Evolutionary conservation across 2,888 invertebrate species (phyloP).

Genomic region (Ormyrus thymus): DNA sequence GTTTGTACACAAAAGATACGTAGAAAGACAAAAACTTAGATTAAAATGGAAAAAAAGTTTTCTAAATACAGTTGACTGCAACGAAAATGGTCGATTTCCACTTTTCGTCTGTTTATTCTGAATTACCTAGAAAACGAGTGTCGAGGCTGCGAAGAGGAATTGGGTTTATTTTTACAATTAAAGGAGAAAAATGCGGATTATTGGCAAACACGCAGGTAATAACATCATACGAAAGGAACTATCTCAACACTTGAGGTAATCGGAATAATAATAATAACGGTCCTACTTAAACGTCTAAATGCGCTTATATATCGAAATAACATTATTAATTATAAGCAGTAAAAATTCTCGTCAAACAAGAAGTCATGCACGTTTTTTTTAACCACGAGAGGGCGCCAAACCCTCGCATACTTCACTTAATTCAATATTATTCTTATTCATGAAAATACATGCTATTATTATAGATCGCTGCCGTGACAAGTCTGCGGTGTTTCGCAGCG

Average conservation of each 20-base stretch:
- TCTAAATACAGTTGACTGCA: slow-evolving; percentile 37
- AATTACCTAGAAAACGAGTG: slow-evolving; percentile 46
- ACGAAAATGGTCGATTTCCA: slow-evolving; percentile 28
- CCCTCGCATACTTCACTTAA: slow-evolving; percentile 54
- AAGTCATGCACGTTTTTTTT: slow-evolving; percentile 61
- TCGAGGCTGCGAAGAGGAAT: slow-evolving; percentile 33
- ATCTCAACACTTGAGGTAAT: slow-evolving; percentile 72
- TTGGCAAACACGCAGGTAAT: slow-evolving; percentile 24
- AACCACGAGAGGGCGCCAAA: slow-evolving; percentile 12
- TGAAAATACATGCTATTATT: slow-evolving; percentile 6
- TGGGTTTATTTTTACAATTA: slow-evolving; percentile 3
- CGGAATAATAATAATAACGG: slow-evolving; percentile 62
- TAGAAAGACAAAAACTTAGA: slow-evolving; percentile 30
- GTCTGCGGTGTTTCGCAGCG: slow-evolving; percentile 65
- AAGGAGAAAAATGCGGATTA: slow-evolving; percentile 15
- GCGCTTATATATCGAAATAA: slow-evolving; percentile 45
- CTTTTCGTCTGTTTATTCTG: slow-evolving; percentile 30
- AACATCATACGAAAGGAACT: slow-evolving; percentile 66
- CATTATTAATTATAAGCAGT: slow-evolving; percentile 42
- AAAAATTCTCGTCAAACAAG: slow-evolving; percentile 65
- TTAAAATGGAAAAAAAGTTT: slow-evolving; percentile 22
- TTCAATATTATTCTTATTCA: slow-evolving; percentile 29
- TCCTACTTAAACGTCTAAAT: slow-evolving; percentile 60
- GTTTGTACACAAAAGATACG: slow-evolving; percentile 47
- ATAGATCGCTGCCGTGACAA: slow-evolving; percentile 71